phyloP scores from a whole-genome alignment of 2,797 vertebrate species.

The Lithobates pipiens region DNA sequence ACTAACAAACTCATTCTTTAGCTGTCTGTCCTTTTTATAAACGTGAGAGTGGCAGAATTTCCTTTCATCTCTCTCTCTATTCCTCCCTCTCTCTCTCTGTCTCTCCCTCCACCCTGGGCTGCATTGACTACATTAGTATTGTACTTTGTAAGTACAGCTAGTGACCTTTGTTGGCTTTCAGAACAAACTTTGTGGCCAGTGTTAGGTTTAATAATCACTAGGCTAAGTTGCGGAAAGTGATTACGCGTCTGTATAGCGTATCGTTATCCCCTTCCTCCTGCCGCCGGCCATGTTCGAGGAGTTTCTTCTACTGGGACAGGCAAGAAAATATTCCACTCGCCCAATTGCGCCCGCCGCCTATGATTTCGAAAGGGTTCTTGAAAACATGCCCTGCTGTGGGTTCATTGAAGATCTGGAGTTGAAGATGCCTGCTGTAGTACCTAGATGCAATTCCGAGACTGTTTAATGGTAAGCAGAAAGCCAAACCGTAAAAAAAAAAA shows the following conservation, averaged over 20 bases:
- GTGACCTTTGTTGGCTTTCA: conserved; percentile 69
- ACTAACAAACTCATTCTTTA: conserved; percentile 78
- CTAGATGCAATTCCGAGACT: conserved; percentile 87
- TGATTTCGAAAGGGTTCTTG: neutral
- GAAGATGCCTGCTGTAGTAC: conserved; percentile 67
- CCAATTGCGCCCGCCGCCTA: neutral
- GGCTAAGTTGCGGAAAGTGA: conserved; percentile 61
- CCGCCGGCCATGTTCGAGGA: neutral
- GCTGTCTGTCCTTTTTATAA: conserved; percentile 68
- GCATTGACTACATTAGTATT: conserved; percentile 68
- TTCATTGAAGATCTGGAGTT: neutral
- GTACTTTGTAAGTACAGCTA: conserved; percentile 74
- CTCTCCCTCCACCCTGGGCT: conserved; percentile 13
- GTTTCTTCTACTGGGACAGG: neutral
- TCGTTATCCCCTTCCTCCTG: conserved; percentile 31
- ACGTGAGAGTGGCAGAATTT: conserved; percentile 36
- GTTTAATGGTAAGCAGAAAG: conserved; percentile 77
- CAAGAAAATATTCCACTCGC: neutral
- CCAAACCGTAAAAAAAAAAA: conserved; percentile 71
- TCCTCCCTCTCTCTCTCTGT: neutral
- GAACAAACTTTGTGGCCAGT: conserved; percentile 71
- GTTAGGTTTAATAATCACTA: conserved; percentile 68
- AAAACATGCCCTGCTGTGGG: neutral
- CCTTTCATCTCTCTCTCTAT: conserved; percentile 8
- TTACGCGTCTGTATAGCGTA: conserved; percentile 66